phyloP scores from a whole-genome alignment of 2,113 vertebrate genomes.

The Sclerurus mexicanus region DNA sequence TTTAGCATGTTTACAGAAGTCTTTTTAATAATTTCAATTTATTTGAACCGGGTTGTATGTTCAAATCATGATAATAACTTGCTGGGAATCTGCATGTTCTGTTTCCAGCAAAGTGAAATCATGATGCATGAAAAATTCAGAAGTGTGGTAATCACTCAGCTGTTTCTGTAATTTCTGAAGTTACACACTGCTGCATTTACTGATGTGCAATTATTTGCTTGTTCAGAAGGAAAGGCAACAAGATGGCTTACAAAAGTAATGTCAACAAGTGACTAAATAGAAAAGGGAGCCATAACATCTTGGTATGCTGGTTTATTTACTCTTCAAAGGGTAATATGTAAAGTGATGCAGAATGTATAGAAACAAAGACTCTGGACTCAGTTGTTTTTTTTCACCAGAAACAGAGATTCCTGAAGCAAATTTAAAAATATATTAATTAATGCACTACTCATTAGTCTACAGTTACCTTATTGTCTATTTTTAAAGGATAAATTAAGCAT shows the following conservation, averaged over 20 bases:
- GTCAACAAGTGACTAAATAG: conserved; percentile 37
- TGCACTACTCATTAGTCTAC: not conserved
- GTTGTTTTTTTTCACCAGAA: not conserved
- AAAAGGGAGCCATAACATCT: not conserved
- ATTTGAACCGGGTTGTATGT: conserved; percentile 13
- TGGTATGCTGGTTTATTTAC: not conserved
- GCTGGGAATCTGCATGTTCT: not conserved
- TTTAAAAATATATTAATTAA: not conserved
- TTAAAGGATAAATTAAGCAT: not conserved
- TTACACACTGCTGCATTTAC: conserved; percentile 42
- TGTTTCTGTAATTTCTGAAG: conserved; percentile 43
- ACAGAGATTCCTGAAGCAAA: not conserved
- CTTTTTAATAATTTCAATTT: conserved; percentile 8
- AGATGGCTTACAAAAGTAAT: conserved; percentile 10
- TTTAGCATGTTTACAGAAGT: conserved; percentile 42
- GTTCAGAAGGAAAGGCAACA: conserved; percentile 19
- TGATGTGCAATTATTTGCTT: conserved; percentile 42
- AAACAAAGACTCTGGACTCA: not conserved
- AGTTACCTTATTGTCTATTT: not conserved
- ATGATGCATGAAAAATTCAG: conserved; percentile 53
- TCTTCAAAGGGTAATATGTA: not conserved
- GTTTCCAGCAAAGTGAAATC: conserved; percentile 15
- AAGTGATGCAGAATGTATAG: not conserved
- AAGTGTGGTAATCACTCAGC: conserved; percentile 43
- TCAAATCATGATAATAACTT: conserved; percentile 28